Conservation (phyloP, 2,113 vertebrate genomes). For the Heloderma charlesbogerti region DNA sequence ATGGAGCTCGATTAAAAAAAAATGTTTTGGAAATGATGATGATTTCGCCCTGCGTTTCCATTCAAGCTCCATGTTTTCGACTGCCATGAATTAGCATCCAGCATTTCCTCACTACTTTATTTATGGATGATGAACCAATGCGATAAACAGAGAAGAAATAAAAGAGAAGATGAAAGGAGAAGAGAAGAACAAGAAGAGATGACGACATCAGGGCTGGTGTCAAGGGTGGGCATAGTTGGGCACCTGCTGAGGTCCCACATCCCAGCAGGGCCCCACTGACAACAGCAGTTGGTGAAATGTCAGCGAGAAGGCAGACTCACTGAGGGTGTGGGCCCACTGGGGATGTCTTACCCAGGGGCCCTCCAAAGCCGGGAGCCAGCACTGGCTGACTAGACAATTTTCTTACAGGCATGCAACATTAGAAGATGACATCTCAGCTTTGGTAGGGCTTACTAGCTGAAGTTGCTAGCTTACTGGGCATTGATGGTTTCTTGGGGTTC, state of each 20-base stretch:
- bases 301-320: too few relatives aligned
- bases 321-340: too few relatives aligned
- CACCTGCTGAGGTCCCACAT: background rate
- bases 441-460: background rate
- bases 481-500: too few relatives aligned
- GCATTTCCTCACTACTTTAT: accelerated
- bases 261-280: too few relatives aligned
- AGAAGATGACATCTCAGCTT: background rate
- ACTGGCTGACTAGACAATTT: background rate
- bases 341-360: too few relatives aligned
- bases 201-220: too few relatives aligned
- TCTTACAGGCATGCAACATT: background rate
- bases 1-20: background rate
- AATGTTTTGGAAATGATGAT: background rate
- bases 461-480: background rate
- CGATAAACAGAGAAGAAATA: background rate
- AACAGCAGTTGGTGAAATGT: too few relatives aligned
- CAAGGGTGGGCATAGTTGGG: too few relatives aligned
- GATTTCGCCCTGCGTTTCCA: background rate
- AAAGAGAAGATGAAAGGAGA: background rate
- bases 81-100: background rate
- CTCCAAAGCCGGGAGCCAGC: too few relatives aligned
- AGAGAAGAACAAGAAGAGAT: too few relatives aligned
- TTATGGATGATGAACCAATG: background rate
- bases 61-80: background rate